Base-by-base conservation (phyloP, 2,888 invertebrate genomes). In the Baccha elongata region DNA sequence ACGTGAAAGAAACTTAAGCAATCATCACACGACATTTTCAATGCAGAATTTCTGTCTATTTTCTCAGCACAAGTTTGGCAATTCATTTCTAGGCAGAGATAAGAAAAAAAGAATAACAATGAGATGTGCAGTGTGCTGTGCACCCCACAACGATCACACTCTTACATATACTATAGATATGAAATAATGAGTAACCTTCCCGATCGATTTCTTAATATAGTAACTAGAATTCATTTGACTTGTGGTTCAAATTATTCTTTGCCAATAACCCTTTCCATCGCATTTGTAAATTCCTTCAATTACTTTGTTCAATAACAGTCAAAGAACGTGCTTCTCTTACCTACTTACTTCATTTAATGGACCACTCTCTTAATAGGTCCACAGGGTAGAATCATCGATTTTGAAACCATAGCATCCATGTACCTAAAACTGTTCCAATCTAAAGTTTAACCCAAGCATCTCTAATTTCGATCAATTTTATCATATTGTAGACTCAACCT, bases 401-500 rank as follows among this genome's bases (percentile, higher is more conserved):
- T 26, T 7, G 32, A 53, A 53, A 53, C 52, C 32, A 53, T 32
- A 32, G 19, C 32, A 53, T 53, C 52, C 52, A 53, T n/a, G n/a
- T n/a, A 7, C 67, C 42, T 75, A 21, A 68, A 75, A 72, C 50
- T 72, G 72, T 72, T 58, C 21, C 72, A 72, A 72, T 48, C 44
- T 64, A 55, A 71, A 71, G 55, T 64, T 60, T 21, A 67, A 67
- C 78, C 65, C 60, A 52, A 58, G 65, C 64, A 78, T 72, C 78
- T 72, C 72, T 72, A 67, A 78, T 67, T 78, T 78, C 44, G 40
- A 72, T 78, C 58, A 65, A 78, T 78, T 65, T 58, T 32, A 76
- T 42, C 44, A 52, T 15, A 15, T 3, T 23, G 10, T 6, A 8
- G 23, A 35, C 8, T 32, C 26, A 26, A 11, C 23, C n/a, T 42